Evolutionary conservation across 2,797 vertebrate species (phyloP).

Genomic region (Mallotus villosus): DNA sequence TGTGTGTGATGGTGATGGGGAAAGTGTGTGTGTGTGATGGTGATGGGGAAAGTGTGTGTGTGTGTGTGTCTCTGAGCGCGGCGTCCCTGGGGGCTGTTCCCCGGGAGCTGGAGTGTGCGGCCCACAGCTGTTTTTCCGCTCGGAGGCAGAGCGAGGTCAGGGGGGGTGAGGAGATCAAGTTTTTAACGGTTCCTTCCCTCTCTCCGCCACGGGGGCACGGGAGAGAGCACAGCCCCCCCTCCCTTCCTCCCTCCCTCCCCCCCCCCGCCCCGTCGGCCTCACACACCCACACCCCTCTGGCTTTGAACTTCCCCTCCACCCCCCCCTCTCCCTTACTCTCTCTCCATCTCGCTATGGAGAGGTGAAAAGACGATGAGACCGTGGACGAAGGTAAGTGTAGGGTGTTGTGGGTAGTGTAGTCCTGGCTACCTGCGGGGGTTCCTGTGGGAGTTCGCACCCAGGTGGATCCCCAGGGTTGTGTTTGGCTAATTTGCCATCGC

Average conservation of each 20-base stretch:
- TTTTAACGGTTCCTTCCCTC: slow-evolving; percentile 54
- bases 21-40: neutral
- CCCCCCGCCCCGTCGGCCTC: slow-evolving; percentile 9
- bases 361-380: neutral
- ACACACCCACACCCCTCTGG: neutral
- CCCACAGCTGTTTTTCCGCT: slow-evolving; percentile 67
- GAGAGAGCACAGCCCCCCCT: slow-evolving; percentile 18
- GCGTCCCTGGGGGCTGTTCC: slow-evolving; percentile 40
- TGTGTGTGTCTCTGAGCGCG: neutral
- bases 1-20: slow-evolving; percentile 26
- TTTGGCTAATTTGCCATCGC: slow-evolving; percentile 33
- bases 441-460: slow-evolving; percentile 21
- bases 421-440: too few species aligned
- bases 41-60: slow-evolving; percentile 3
- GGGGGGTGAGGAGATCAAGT: slow-evolving; percentile 56
- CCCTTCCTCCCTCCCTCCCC: neutral
- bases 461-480: neutral
- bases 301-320: neutral
- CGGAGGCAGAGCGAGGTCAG: slow-evolving; percentile 51
- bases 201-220: slow-evolving; percentile 17
- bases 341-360: neutral
- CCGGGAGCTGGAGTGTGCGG: slow-evolving; percentile 48
- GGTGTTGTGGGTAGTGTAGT: neutral
- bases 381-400: too few species aligned
- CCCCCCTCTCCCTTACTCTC: neutral